Evolutionary conservation across 2,113 vertebrate genomes (phyloP).

Genomic region (Eurystomus gularis): DNA sequence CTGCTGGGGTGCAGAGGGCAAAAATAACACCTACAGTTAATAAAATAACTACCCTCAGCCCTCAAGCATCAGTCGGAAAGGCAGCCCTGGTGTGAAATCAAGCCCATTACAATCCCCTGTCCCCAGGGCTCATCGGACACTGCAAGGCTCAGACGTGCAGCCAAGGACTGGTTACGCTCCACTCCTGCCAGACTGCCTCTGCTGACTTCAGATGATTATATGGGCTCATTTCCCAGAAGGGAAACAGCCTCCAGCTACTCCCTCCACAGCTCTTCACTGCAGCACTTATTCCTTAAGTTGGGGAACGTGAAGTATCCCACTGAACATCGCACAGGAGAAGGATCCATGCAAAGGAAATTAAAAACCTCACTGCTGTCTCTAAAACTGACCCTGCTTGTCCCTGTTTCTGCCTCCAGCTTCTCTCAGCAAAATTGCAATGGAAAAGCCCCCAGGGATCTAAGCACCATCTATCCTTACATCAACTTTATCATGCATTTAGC

Average conservation of each 20-base stretch:
- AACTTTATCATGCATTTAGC: background rate
- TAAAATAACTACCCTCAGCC: background rate
- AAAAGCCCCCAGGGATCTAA: background rate
- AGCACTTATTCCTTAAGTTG: background rate
- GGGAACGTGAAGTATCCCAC: background rate
- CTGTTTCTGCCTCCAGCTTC: background rate
- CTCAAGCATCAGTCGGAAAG: background rate
- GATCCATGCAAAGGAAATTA: background rate
- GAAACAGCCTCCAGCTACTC: conserved; percentile 17
- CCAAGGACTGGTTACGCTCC: background rate
- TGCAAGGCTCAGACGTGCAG: background rate
- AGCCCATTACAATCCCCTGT: background rate
- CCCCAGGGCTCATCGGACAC: background rate
- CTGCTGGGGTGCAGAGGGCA: background rate
- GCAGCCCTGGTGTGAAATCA: background rate
- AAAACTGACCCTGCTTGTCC: background rate
- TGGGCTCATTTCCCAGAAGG: conserved; percentile 43
- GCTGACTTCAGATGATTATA: background rate
- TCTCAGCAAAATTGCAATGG: background rate
- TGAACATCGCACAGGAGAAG: background rate
- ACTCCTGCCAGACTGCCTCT: background rate
- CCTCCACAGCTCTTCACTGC: background rate
- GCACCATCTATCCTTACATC: background rate
- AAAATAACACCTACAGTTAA: background rate
- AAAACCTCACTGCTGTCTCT: background rate